A percentile compares a stretch with the other conserved stretches of the same genome.
Conservation (phyloP, 2,797 vertebrate genomes). For the Pachyuromys duprasi region DNA sequence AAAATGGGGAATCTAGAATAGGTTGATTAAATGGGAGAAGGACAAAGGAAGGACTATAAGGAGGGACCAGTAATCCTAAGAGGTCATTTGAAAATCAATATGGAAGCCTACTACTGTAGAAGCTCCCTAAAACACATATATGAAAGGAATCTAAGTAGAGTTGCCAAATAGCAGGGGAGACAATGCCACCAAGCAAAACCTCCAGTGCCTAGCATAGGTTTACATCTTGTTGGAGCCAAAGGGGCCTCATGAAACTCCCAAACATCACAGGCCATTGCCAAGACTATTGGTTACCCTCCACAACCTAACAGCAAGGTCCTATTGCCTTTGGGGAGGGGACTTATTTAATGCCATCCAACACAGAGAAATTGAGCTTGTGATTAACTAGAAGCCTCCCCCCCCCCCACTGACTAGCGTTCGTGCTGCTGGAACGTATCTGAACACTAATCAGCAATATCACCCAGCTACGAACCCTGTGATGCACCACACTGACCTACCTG, state of each 20-base stretch:
- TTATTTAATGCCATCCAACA: background rate
- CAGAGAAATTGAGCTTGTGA: background rate
- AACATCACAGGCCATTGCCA: background rate
- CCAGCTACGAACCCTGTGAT: background rate
- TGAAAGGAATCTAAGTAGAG: background rate
- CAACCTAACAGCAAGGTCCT: background rate
- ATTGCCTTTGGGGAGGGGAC: background rate
- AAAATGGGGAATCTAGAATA: background rate
- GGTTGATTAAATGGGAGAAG: background rate
- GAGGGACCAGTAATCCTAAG: background rate
- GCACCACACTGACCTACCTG: background rate
- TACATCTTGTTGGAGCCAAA: background rate
- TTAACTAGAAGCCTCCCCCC: background rate
- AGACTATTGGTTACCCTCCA: background rate
- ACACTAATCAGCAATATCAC: background rate
- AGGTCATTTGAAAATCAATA: background rate
- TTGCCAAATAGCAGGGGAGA: background rate
- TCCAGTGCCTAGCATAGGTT: background rate
- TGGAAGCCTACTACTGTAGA: background rate
- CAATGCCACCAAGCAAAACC: background rate
- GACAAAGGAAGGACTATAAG: background rate
- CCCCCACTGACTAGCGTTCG: background rate
- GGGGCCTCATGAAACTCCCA: background rate
- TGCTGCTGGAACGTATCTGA: background rate
- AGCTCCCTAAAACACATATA: background rate